phyloP scores from a whole-genome alignment of 2,797 vertebrate species.

The Myripristis jacobus region DNA sequence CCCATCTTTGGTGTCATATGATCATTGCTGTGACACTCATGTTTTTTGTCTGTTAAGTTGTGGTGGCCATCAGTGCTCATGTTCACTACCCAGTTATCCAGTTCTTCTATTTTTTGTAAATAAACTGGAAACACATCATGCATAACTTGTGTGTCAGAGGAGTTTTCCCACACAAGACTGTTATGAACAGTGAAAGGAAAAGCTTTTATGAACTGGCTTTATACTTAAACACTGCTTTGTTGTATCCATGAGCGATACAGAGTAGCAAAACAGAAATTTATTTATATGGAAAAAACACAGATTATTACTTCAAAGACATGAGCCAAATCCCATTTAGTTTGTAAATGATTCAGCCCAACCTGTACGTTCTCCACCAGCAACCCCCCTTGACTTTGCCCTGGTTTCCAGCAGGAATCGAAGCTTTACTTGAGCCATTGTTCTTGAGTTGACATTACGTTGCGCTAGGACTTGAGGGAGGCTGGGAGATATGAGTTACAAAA shows the following conservation, averaged over 20 bases:
- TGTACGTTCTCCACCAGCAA: constrained; percentile 37
- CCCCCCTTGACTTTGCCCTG: constrained; percentile 79
- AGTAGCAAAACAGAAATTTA: constrained; percentile 3
- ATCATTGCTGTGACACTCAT: background rate
- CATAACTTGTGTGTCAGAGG: background rate
- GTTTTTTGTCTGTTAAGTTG: too few species aligned
- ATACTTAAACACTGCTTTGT: background rate
- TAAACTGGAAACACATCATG: background rate
- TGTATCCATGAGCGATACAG: background rate
- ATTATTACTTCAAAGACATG: constrained; percentile 33
- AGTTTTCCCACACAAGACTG: background rate
- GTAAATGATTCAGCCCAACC: constrained; percentile 55
- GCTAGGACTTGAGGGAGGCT: constrained; percentile 79
- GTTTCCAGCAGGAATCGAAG: constrained; percentile 79
- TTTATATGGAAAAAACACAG: background rate
- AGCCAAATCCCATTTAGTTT: constrained; percentile 31
- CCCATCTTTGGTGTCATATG: background rate
- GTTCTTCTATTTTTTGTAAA: background rate
- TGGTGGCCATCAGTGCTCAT: too few species aligned
- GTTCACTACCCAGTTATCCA: too few species aligned
- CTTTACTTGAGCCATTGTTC: constrained; percentile 85
- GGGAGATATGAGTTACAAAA: constrained; percentile 84
- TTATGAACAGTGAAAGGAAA: background rate
- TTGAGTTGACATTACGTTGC: constrained; percentile 87
- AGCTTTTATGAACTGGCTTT: background rate